Base-by-base conservation (phyloP, 2,113 vertebrate genomes). In the Balaeniceps rex region DNA sequence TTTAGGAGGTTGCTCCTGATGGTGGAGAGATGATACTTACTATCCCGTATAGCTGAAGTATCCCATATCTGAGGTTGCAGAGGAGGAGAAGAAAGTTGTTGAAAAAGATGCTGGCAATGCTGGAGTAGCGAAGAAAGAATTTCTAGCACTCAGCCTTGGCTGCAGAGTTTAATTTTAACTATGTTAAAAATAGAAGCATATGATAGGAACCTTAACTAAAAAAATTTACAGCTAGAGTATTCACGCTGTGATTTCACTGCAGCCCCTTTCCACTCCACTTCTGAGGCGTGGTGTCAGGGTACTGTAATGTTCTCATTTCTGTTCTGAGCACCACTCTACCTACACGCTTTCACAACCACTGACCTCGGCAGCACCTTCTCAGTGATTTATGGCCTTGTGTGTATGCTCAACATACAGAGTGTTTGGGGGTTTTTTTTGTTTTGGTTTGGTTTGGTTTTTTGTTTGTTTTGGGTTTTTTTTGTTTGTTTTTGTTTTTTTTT, bases 161-260 rank as follows among this genome's bases (percentile, higher is more conserved):
- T 91, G 74, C 84, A 83, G 87, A 93, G 58, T 95, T 96, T 94
- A 96, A 96, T 95, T 95, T 96, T 94, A 97, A 93, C 96, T 31
- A 26, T 44, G 71, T 85, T 96, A 95, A 96, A 96, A 94, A 96
- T 85, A 95, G 95, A 80, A 72, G 78, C 46, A 36, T 54, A 77
- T 16, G 84, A 90, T 63, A 72, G 87, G 87, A 97, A 93, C 89
- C 82, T 95, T 87, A 94, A 94, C 91, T 83, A 77, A 94, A 90
- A 90, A 96, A 91, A 93, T 57, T 74, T 64, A 84, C 65, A 84
- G 94, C 75, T 65, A 66, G 71, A 74, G 42, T 26, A 84, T 38
- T 95, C 65, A 54, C 1, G 2, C 87, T 63, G 74, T 1, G 1
- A 57, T 94, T 69, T 68, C 29, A 21, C 81, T 29, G 49, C 0